Base-by-base conservation (phyloP, 2,888 invertebrate species). In the Pinctada fucata region DNA sequence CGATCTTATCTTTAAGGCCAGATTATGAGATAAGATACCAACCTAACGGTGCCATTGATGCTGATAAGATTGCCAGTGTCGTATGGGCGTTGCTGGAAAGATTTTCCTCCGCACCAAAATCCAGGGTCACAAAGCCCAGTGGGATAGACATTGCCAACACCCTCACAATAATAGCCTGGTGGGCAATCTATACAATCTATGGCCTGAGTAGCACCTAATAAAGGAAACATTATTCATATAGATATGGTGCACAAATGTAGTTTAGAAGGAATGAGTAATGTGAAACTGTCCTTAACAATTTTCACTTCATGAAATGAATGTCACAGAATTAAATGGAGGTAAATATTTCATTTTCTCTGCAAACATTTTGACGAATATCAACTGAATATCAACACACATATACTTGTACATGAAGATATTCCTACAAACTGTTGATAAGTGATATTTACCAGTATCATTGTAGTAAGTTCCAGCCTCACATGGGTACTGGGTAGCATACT, bases 391-490 rank as follows among this genome's bases (percentile, higher is more conserved):
- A 31, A 31, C 31, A 31, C 31, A 31, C 31, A 31, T 31, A 31
- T 31, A 31, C 31, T 1, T 31, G 31, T 31, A 31, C 31, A 31
- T 31, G 31, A 1, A 31, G 31, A 31, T 1, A 31, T 31, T 31
- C 0, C 31, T 31, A 31, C 31, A 31, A 31, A 31, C 31, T 31
- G 58, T 6, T 10, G 58, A 58, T 13, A 3, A 16, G 48, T 66
- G 31, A 66, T 58, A 76, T 81, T 75, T 74, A 90, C 91, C 91
- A 79, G 91, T 91, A 72, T 84, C 83, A 75, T 91, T 91, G 85
- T 90, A 90, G 83, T 86, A 92, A 2, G 91, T 91, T 75, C 92
- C 91, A n/a, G 86, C 82, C 10, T 89, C 88, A 83, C 92, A 92
- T 0, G 92, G 90, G 80, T 83, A 89, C 82, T 91, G 89, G n/a